phyloP scores from a whole-genome alignment of 2,113 vertebrate species.

The Fregetta grallaria region DNA sequence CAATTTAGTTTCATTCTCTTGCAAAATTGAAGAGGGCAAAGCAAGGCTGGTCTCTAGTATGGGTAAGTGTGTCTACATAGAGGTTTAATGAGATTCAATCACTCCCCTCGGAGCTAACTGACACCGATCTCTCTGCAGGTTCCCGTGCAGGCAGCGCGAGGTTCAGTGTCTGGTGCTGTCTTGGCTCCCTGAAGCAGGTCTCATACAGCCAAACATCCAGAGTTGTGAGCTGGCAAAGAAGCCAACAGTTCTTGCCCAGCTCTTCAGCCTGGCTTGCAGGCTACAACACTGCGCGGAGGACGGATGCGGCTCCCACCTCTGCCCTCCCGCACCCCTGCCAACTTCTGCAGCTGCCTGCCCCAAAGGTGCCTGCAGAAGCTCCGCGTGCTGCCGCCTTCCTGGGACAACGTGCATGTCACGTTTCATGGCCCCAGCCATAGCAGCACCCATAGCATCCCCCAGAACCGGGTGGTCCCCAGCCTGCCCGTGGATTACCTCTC shows the following conservation, averaged over 20 bases:
- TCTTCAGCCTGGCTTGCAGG: not conserved
- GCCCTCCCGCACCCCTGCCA: not conserved
- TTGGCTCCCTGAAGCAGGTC: not conserved
- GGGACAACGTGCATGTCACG: fast-evolving
- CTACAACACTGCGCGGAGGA: not conserved
- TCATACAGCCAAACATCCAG: not conserved
- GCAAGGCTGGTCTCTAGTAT: not conserved
- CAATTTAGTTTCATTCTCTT: not conserved
- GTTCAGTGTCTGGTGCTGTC: not conserved
- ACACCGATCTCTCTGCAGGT: not conserved
- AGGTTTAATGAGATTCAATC: not conserved
- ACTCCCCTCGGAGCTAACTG: not conserved
- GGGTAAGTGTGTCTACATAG: fast-evolving
- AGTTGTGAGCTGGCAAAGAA: not conserved
- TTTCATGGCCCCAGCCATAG: fast-evolving
- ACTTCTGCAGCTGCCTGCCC: not conserved
- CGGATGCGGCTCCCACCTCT: not conserved
- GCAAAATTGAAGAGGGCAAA: not conserved
- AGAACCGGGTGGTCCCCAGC: not conserved
- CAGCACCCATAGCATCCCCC: not conserved
- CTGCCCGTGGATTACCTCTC: fast-evolving
- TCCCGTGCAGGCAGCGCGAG: not conserved
- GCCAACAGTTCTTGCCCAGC: not conserved
- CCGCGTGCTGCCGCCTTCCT: not conserved
- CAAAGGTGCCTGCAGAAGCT: not conserved